These are phyloP conservation scores for Cephalopachus bancanus DNA, from an alignment of 2,797 vertebrate genomes.

Conservation along the genomic window DNA sequence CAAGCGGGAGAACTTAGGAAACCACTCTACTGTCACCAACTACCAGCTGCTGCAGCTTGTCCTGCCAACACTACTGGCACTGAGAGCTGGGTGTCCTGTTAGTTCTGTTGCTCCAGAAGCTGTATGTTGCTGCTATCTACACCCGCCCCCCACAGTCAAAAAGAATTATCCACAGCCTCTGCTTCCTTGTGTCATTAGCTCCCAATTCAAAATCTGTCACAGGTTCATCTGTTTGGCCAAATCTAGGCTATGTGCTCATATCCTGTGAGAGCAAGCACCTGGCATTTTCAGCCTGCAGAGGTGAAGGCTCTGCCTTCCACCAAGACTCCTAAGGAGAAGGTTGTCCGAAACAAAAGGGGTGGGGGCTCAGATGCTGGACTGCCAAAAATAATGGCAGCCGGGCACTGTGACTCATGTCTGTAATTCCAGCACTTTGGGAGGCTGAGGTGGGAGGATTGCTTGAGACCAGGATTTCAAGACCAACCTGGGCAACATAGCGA, in stretches of 20 bases:
- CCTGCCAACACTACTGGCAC: background rate
- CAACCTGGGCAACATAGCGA: too few species aligned
- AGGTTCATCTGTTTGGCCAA: slow-evolving; percentile 1
- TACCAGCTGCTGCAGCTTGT: background rate
- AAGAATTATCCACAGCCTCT: background rate
- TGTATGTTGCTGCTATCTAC: background rate
- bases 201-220: background rate
- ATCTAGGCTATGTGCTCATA: too few species aligned
- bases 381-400: background rate
- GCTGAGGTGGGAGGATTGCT: too few species aligned
- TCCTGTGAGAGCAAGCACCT: background rate
- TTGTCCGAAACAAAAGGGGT: background rate
- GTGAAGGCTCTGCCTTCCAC: background rate
- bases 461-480: too few species aligned
- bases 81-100: background rate
- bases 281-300: background rate
- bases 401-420: too few species aligned
- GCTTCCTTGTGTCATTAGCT: background rate
- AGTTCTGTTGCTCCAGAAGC: background rate
- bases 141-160: background rate
- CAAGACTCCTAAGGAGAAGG: background rate
- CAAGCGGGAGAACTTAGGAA: background rate
- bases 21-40: background rate
- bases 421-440: too few species aligned
- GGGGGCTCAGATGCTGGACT: background rate